Conservation (phyloP, 2,113 vertebrate genomes). For the Piaya cayana region DNA sequence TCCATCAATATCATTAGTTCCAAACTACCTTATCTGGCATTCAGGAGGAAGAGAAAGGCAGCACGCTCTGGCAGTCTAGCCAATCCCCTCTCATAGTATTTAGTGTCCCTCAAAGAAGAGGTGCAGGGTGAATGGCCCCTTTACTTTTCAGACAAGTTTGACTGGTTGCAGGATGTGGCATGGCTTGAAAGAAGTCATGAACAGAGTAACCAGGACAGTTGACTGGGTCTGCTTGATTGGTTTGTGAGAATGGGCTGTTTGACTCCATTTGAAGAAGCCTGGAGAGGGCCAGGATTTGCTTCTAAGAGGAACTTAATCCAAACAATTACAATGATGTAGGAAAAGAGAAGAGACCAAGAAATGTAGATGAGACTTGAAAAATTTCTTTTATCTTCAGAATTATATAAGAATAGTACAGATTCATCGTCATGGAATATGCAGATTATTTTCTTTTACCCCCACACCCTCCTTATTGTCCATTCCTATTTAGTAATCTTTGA, state of each 20-base stretch:
- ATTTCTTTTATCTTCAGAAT: not conserved
- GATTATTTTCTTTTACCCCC: not conserved
- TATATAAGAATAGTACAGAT: not conserved
- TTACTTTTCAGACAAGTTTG: conserved; percentile 22
- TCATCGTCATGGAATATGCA: not conserved
- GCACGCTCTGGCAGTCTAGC: not conserved
- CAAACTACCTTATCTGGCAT: not conserved
- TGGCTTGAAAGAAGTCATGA: not conserved
- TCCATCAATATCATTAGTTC: conserved; percentile 11
- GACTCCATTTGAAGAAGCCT: not conserved
- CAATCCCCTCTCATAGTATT: not conserved
- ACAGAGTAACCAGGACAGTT: not conserved
- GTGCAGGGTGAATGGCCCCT: not conserved
- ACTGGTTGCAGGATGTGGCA: not conserved
- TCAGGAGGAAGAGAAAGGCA: conserved; percentile 7
- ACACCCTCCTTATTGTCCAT: not conserved
- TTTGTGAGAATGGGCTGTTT: conserved; percentile 13
- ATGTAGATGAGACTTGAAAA: not conserved
- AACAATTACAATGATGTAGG: not conserved
- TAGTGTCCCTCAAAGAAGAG: not conserved
- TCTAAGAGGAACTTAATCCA: not conserved
- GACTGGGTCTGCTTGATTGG: not conserved
- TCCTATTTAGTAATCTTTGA: not conserved
- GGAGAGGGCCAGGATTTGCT: not conserved
- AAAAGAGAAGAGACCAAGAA: not conserved